phyloP scores from a whole-genome alignment of 2,888 invertebrate species.

The Epistrophella euchroma region DNA sequence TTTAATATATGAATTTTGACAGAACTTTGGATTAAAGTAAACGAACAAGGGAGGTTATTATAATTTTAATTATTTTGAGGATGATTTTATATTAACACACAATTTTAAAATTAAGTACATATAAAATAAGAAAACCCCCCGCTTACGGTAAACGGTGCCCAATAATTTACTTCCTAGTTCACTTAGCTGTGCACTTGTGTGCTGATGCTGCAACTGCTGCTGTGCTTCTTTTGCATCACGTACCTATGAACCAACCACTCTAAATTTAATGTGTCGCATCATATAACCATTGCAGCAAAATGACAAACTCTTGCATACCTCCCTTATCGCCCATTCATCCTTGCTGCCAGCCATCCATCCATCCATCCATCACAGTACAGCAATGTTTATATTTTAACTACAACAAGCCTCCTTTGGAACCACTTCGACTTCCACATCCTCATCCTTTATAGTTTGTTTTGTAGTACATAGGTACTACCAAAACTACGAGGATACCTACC shows the following conservation, averaged over 20 bases:
- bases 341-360: not conserved
- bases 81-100: no score
- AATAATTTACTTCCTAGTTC: conserved; percentile 37
- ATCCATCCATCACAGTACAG: conserved; percentile 53
- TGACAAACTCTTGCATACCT: conserved; percentile 55
- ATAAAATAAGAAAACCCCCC: not conserved
- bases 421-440: conserved; percentile 32
- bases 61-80: no score
- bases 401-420: conserved; percentile 41
- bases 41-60: no score
- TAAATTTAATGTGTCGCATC: conserved; percentile 63
- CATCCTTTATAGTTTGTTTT: conserved; percentile 3
- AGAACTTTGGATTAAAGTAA: no score
- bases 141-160: not conserved
- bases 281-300: conserved; percentile 64
- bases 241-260: conserved; percentile 31
- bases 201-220: not conserved
- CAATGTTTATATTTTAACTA: conserved; percentile 53
- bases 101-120: not conserved
- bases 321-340: conserved; percentile 8
- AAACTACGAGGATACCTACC: not conserved
- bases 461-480: not conserved
- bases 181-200: conserved; percentile 12
- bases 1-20: no score
- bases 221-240: conserved; percentile 10